Conservation (phyloP, 2,113 vertebrate genomes). For the Ceyx melanurus region DNA sequence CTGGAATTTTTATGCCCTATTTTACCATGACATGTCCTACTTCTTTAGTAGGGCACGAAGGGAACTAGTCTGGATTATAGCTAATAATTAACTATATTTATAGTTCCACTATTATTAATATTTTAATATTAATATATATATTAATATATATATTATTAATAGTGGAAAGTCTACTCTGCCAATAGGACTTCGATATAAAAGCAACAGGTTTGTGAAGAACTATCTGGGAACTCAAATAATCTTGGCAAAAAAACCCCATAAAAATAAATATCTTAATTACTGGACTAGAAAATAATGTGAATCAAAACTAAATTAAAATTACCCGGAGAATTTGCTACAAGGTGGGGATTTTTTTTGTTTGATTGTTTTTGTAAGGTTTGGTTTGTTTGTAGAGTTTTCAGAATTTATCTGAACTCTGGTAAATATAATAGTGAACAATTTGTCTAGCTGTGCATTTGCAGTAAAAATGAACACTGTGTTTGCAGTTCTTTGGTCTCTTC, state of each 20-base stretch:
- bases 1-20: background rate
- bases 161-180: background rate
- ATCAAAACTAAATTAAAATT: background rate
- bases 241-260: background rate
- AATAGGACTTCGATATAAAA: background rate
- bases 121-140: background rate
- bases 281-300: background rate
- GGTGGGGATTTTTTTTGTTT: background rate
- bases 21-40: background rate
- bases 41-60: background rate
- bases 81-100: too few relatives aligned
- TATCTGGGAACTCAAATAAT: background rate
- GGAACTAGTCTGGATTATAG: background rate
- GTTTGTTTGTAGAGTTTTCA: background rate
- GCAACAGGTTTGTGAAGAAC: background rate
- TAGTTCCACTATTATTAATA: background rate
- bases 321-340: background rate
- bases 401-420: background rate
- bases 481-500: background rate
- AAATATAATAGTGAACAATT: background rate
- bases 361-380: too few relatives aligned
- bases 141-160: background rate
- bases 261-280: background rate
- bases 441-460: background rate
- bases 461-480: background rate